Conservation (phyloP, 2,797 vertebrate species). For the Myotis findleyi region DNA sequence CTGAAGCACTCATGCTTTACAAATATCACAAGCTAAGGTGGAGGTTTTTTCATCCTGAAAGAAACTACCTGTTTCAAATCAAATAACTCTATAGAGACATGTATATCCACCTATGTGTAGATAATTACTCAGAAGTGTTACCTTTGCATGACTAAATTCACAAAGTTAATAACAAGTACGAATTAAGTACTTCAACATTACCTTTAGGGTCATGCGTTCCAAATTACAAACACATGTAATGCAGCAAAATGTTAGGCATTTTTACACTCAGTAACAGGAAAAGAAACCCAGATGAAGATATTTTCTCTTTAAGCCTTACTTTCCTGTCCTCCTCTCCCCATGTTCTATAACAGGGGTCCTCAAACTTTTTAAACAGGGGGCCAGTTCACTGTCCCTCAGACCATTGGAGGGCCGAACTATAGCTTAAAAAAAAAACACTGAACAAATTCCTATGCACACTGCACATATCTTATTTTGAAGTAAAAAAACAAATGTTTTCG, state of each 20-base stretch:
- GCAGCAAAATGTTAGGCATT: not conserved
- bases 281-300: conserved; percentile 23
- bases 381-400: too few species aligned
- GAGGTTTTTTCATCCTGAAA: conserved; percentile 39
- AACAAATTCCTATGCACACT: too few species aligned
- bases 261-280: not conserved
- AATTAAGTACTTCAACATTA: not conserved
- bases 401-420: too few species aligned
- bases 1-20: conserved; percentile 15
- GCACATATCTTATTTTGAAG: too few species aligned
- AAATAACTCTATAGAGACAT: not conserved
- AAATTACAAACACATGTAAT: not conserved
- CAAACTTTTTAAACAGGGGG: too few species aligned
- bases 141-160: conserved; percentile 1
- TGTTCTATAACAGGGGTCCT: not conserved
- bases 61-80: conserved; percentile 9
- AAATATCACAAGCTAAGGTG: conserved; percentile 30
- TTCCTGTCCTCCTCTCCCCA: not conserved
- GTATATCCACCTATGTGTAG: not conserved
- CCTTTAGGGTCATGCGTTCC: not conserved
- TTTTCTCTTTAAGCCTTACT: conserved; percentile 5
- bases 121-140: conserved; percentile 6
- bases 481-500: too few species aligned
- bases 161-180: not conserved
- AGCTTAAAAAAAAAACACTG: too few species aligned